Conservation (phyloP, 2,113 vertebrate species). For the Pipa parva region DNA sequence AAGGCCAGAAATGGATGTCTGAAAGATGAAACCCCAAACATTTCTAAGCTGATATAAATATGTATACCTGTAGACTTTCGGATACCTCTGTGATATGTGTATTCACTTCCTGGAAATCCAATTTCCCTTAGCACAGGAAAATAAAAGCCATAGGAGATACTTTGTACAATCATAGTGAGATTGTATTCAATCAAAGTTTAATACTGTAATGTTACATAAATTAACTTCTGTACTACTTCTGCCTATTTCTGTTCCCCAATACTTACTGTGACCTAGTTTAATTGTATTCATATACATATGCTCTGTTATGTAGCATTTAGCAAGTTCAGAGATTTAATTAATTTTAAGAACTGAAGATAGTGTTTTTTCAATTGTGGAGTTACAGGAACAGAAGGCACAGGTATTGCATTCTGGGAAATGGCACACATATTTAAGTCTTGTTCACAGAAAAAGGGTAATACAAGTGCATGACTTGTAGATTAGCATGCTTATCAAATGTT, state of each 20-base stretch:
- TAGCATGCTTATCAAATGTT: not conserved
- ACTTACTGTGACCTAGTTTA: not conserved
- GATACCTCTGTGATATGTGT: slow-evolving; percentile 1
- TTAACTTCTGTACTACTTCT: not conserved
- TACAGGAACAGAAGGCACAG: not conserved
- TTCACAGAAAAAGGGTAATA: not conserved
- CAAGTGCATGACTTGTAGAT: not conserved
- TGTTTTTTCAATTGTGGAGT: too few relatives aligned
- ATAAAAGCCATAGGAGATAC: not conserved
- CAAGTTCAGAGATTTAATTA: not conserved
- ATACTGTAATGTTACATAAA: too few relatives aligned
- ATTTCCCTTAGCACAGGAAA: not conserved
- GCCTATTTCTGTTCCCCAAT: not conserved
- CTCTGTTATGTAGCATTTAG: not conserved
- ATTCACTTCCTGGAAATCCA: not conserved
- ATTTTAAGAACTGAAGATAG: too few relatives aligned
- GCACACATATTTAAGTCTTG: not conserved
- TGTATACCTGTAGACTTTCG: not conserved
- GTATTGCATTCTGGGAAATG: not conserved
- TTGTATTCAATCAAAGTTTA: not conserved
- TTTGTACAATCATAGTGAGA: not conserved
- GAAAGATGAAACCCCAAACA: not conserved
- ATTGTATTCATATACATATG: not conserved
- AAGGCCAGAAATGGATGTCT: slow-evolving; percentile 25
- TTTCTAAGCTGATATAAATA: not conserved